Conservation (phyloP, 2,113 vertebrate species). For the Osmerus mordax region DNA sequence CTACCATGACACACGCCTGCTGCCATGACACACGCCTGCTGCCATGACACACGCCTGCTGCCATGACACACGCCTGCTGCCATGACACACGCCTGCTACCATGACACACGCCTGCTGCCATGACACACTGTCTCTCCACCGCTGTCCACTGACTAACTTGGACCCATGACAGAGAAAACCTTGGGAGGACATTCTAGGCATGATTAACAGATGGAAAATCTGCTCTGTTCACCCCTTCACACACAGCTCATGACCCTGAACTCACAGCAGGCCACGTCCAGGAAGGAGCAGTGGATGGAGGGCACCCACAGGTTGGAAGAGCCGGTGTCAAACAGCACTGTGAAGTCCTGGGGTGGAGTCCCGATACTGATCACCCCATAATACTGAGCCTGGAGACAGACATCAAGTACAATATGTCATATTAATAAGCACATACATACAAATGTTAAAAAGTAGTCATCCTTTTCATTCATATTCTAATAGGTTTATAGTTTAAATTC, state of each 20-base stretch:
- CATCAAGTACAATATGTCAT: background rate
- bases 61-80: no score
- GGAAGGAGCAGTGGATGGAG: slow-evolving; percentile 75
- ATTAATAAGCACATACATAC: background rate
- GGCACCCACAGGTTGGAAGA: slow-evolving; percentile 90
- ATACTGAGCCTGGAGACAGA: slow-evolving; percentile 75
- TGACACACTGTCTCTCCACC: no score
- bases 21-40: background rate
- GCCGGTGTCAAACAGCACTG: slow-evolving; percentile 85
- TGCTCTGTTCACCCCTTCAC: background rate
- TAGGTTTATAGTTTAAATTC: background rate
- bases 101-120: no score
- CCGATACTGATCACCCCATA: slow-evolving; percentile 81
- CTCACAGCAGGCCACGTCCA: slow-evolving; percentile 86
- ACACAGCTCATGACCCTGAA: background rate
- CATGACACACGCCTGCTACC: no score
- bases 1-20: no score
- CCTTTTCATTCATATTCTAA: background rate
- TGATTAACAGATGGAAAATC: background rate
- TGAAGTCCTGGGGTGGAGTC: slow-evolving; percentile 81
- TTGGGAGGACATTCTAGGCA: background rate
- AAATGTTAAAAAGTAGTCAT: background rate
- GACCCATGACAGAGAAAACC: no score
- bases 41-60: no score
- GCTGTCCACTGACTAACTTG: no score